phyloP scores from a whole-genome alignment of 2,797 vertebrate species.

The Alectoris magna region DNA sequence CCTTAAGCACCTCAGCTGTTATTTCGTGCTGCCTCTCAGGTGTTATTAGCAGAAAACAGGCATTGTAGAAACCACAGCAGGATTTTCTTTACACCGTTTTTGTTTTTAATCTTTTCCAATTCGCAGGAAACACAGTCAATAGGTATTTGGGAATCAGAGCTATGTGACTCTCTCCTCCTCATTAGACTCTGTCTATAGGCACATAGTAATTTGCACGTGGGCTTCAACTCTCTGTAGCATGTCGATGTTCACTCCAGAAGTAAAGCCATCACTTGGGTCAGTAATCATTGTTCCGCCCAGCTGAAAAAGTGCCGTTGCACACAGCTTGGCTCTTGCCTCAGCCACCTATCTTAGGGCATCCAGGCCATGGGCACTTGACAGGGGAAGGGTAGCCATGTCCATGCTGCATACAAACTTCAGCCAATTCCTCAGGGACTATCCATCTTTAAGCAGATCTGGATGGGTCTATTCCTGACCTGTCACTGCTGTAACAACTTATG shows the following conservation, averaged over 20 bases:
- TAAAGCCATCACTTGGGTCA: background rate
- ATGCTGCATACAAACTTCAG: background rate
- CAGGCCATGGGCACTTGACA: background rate
- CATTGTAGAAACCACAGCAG: constrained; percentile 57
- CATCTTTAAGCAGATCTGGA: background rate
- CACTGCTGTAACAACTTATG: fast-evolving
- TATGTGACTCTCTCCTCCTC: background rate
- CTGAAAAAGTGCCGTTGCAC: background rate
- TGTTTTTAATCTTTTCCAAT: constrained; percentile 51
- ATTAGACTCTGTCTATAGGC: background rate
- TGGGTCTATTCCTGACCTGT: background rate
- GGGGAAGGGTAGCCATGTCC: background rate
- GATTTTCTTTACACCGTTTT: constrained; percentile 43
- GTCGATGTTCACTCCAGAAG: background rate
- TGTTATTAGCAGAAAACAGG: constrained; percentile 66
- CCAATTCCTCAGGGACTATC: fast-evolving
- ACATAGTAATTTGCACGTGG: background rate
- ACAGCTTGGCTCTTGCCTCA: background rate
- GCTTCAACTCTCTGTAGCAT: background rate
- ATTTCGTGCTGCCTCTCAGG: constrained; percentile 62
- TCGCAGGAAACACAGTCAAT: constrained; percentile 35
- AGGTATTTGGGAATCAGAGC: constrained; percentile 6
- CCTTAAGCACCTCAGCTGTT: constrained; percentile 77
- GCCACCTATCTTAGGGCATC: background rate
- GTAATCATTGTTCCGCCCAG: background rate